These are phyloP conservation scores for Linyphia triangularis DNA, from an alignment of 2,888 invertebrate species.

Conservation along the genomic window DNA sequence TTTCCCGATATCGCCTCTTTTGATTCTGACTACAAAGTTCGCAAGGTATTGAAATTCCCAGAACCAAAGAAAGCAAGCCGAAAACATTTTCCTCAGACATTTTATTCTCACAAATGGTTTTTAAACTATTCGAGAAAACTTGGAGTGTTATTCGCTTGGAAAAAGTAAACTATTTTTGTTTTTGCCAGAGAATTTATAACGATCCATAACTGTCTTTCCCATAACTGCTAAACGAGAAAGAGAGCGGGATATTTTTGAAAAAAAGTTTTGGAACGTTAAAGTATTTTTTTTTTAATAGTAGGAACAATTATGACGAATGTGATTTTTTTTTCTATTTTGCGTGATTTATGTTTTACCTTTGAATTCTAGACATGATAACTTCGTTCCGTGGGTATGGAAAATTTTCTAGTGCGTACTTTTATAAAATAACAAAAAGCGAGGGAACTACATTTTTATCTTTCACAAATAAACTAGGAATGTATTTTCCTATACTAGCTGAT, in stretches of 20 bases:
- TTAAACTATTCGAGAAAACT: neutral
- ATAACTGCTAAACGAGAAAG: neutral
- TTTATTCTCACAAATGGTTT: constrained; percentile 20
- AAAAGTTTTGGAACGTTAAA: neutral
- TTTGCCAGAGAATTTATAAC: neutral
- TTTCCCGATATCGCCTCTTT: no score
- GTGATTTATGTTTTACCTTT: neutral
- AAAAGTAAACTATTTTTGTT: neutral
- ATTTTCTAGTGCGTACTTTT: no score
- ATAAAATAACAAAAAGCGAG: no score
- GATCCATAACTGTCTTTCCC: neutral
- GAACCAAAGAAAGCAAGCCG: no score
- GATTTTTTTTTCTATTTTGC: neutral
- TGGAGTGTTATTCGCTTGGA: neutral
- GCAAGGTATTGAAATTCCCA: no score
- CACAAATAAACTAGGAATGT: no score
- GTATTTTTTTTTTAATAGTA: neutral
- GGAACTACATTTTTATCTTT: no score
- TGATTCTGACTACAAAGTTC: no score
- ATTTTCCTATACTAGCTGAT: no score
- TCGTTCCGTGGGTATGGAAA: neutral
- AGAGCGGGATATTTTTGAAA: neutral
- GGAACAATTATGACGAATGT: neutral
- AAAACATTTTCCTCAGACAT: neutral
- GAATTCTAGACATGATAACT: neutral